Percentiles rank a stretch among this genome's conserved stretches.
Conservation (phyloP, 1,140 invertebrate genomes). For the Bombus haemorrhoidalis region DNA sequence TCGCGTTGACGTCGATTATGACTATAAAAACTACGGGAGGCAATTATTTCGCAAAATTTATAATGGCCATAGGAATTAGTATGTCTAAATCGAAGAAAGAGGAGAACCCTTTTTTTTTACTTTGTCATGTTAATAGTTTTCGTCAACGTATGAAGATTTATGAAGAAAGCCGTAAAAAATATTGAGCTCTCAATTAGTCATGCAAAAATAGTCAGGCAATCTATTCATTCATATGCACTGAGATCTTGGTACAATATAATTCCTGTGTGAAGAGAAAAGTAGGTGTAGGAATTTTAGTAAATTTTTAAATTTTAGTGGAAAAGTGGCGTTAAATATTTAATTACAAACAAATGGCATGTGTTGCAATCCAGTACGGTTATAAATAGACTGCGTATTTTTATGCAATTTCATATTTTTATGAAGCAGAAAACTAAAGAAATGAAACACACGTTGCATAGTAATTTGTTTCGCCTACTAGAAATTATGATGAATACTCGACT, state of each 20-base stretch:
- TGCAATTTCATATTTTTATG: too few relatives aligned
- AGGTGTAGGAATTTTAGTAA: too few relatives aligned
- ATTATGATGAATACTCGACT: too few relatives aligned
- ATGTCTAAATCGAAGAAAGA: not conserved
- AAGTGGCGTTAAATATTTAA: not conserved
- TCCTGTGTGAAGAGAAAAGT: not conserved
- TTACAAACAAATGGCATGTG: too few relatives aligned
- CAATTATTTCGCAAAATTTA: conserved; percentile 30
- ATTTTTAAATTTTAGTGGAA: not conserved
- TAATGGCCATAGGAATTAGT: conserved; percentile 14
- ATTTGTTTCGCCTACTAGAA: too few relatives aligned
- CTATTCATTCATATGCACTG: not conserved
- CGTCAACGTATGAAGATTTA: not conserved
- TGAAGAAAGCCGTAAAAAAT: not conserved
- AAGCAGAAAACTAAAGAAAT: too few relatives aligned
- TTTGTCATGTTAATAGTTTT: not conserved
- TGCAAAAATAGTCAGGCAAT: not conserved
- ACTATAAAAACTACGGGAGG: not conserved
- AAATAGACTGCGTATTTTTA: too few relatives aligned
- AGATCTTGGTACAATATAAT: not conserved
- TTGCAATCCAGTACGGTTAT: too few relatives aligned
- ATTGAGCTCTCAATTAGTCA: not conserved
- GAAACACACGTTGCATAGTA: too few relatives aligned
- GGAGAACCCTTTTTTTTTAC: too few relatives aligned
- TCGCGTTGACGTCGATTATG: not conserved